Conservation (phyloP, 2,888 invertebrate genomes). For the Diachrysia chrysitis region DNA sequence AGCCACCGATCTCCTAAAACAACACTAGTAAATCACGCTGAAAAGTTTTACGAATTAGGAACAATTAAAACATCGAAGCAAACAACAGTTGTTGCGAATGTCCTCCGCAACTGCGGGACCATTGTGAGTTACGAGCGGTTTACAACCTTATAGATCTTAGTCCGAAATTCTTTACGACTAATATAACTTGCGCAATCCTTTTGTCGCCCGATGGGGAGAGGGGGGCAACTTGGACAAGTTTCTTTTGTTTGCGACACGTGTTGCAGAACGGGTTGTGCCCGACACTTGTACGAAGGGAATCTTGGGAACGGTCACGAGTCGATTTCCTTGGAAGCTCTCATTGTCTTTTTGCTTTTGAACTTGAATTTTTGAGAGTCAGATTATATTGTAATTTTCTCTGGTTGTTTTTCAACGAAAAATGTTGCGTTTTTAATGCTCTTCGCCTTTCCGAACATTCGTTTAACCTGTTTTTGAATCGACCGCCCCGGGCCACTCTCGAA, state of each 20-base stretch:
- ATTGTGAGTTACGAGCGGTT: conserved; percentile 86
- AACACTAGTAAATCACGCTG: conserved; percentile 84
- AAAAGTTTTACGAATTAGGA: conserved; percentile 88
- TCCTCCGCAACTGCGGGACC: conserved; percentile 86
- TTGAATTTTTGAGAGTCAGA: conserved; percentile 66
- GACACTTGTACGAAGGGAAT: conserved; percentile 82
- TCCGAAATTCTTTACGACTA: conserved; percentile 88
- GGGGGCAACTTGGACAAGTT: conserved; percentile 78
- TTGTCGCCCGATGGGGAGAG: conserved; percentile 76
- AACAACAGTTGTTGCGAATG: conserved; percentile 89
- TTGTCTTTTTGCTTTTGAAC: conserved; percentile 72
- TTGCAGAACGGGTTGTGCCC: conserved; percentile 86
- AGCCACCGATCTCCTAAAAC: conserved; percentile 76
- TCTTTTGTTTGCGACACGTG: conserved; percentile 89
- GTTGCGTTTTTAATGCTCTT: conserved; percentile 59
- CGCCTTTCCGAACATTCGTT: conserved; percentile 58
- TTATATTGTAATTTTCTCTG: conserved; percentile 70
- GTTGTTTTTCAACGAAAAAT: conserved; percentile 65
- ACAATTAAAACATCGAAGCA: conserved; percentile 88
- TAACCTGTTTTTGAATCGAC: conserved; percentile 62
- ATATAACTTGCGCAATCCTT: conserved; percentile 89
- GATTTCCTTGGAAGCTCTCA: conserved; percentile 75
- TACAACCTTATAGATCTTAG: conserved; percentile 87
- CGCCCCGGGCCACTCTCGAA: conserved; percentile 60
- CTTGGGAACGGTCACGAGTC: conserved; percentile 73